phyloP scores from a whole-genome alignment of 2,113 vertebrate species.

The Pan paniscus region DNA sequence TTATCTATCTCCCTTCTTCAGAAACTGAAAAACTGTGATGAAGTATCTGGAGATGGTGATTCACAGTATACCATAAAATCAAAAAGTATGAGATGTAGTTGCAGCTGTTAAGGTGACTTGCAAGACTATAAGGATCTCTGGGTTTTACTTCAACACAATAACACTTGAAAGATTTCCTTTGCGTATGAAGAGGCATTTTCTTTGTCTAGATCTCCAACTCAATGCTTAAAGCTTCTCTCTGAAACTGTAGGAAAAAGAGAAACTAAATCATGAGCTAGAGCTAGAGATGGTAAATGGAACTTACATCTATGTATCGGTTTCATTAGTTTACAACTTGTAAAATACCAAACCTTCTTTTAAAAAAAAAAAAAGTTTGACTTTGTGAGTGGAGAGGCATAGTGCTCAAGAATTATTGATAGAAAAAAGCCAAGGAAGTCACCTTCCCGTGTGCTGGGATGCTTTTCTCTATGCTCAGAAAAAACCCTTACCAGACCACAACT shows the following conservation, averaged over 20 bases:
- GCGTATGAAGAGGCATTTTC: not conserved
- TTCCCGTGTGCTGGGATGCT: not conserved
- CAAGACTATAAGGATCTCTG: not conserved
- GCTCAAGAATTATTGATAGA: not conserved
- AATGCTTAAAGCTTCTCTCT: not conserved
- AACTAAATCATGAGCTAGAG: not conserved
- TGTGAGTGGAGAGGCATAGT: not conserved
- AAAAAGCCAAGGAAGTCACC: not conserved
- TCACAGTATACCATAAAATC: not conserved
- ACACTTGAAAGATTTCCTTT: not conserved
- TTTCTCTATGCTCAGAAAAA: not conserved
- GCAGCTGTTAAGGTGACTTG: not conserved
- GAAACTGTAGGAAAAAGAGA: not conserved
- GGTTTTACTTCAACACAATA: conserved; percentile 23
- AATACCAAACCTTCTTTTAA: not conserved
- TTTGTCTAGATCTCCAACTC: not conserved
- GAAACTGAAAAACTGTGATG: not conserved
- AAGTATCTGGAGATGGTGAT: not conserved
- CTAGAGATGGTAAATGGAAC: conserved; percentile 9
- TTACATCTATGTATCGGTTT: not conserved
- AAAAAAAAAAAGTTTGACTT: conserved; percentile 5
- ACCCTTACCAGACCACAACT: not conserved
- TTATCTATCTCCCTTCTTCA: not conserved
- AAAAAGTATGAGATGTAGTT: not conserved
- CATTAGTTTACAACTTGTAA: conserved; percentile 46